A percentile compares a stretch with the other conserved stretches of the same genome.
These are phyloP conservation scores for Cephus rjabovi DNA, from an alignment of 2,888 invertebrate genomes.

Conservation along the genomic window DNA sequence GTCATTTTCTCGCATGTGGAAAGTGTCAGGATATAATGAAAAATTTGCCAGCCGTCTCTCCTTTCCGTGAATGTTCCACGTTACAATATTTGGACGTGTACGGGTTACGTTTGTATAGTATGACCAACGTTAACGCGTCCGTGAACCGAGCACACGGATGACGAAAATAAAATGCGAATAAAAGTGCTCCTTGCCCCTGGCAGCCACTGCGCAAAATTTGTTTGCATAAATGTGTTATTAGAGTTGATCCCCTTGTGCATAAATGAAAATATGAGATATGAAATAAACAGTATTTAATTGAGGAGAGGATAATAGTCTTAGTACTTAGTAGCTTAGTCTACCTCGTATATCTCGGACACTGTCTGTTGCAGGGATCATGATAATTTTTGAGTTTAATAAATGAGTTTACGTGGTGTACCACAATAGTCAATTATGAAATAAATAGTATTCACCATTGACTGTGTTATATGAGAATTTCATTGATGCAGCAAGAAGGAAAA, in stretches of 20 bases:
- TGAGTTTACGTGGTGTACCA: neutral
- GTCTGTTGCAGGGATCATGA: neutral
- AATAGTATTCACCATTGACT: neutral
- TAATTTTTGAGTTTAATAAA: neutral
- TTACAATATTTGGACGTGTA: neutral
- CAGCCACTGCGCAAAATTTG: neutral
- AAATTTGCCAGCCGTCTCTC: constrained; percentile 48
- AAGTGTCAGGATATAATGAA: constrained; percentile 54
- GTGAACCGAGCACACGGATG: neutral
- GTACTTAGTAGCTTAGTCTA: neutral
- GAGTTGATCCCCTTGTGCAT: neutral
- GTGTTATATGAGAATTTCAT: neutral
- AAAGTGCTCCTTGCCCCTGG: neutral
- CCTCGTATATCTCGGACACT: too few relatives aligned
- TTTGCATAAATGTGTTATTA: neutral
- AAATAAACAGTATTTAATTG: neutral
- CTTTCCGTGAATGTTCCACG: neutral
- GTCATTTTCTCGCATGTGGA: constrained; percentile 50
- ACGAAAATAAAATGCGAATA: neutral
- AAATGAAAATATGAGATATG: neutral
- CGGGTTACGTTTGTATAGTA: neutral
- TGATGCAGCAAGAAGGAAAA: neutral
- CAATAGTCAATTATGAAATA: neutral
- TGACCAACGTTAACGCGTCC: neutral
- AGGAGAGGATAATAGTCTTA: neutral